These are phyloP conservation scores for Setophaga coronata DNA, from an alignment of 2,113 vertebrate genomes.

Conservation along the genomic window DNA sequence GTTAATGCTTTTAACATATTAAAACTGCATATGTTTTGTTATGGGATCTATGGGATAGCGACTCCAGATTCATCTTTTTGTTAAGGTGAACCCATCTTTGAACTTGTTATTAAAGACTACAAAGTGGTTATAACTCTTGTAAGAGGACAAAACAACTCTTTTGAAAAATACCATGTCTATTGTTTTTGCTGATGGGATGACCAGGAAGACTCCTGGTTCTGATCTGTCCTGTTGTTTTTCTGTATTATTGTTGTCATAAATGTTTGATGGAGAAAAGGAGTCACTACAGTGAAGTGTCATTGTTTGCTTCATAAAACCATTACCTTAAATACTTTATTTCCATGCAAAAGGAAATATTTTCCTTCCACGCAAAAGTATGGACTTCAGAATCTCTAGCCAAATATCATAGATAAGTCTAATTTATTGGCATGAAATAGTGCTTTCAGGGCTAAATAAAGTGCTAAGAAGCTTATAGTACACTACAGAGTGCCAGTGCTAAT, in stretches of 20 bases:
- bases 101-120: neutral
- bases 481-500: neutral
- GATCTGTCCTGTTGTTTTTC: neutral
- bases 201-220: neutral
- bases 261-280: neutral
- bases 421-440: neutral
- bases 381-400: neutral
- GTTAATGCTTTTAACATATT: neutral
- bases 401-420: neutral
- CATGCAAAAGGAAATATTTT: neutral
- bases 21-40: neutral
- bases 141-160: neutral
- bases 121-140: neutral
- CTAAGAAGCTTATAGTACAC: neutral
- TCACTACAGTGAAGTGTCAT: rapidly evolving
- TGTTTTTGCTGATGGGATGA: neutral
- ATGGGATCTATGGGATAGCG: neutral
- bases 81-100: neutral
- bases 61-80: neutral
- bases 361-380: neutral
- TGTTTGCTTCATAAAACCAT: neutral
- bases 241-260: neutral
- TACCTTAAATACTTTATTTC: neutral
- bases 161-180: neutral
- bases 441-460: neutral